Conservation (phyloP, 1,140 invertebrate genomes). For the Grapholita molesta region DNA sequence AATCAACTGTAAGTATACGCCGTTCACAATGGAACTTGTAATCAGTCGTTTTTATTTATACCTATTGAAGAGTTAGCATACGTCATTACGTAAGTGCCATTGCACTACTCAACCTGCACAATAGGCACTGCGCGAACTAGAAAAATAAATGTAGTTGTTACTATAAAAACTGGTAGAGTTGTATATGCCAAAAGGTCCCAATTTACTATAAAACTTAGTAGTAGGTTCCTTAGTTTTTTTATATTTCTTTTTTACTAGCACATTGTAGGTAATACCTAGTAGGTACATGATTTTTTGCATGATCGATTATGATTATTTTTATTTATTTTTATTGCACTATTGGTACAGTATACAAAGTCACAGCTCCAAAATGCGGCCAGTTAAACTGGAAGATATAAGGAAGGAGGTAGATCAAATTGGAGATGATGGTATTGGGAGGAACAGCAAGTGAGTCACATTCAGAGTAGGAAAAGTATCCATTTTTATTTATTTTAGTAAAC, state of each 20-base stretch:
- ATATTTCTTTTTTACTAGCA: background rate
- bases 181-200: no score
- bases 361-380: slow-evolving; percentile 8
- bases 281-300: background rate
- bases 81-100: no score
- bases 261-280: background rate
- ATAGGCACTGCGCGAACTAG: no score
- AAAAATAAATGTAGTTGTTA: no score
- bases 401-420: slow-evolving; percentile 7
- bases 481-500: background rate
- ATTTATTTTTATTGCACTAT: slow-evolving; percentile 10
- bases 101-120: no score
- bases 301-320: background rate
- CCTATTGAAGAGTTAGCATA: no score
- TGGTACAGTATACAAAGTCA: slow-evolving; percentile 7
- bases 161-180: no score
- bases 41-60: no score
- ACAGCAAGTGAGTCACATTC: slow-evolving; percentile 1
- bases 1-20: slow-evolving; percentile 81
- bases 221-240: no score
- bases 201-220: no score
- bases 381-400: slow-evolving; percentile 19
- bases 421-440: background rate
- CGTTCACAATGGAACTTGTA: no score
- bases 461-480: background rate